Conservation (phyloP, 2,113 vertebrate genomes). For the Plotosus lineatus region DNA sequence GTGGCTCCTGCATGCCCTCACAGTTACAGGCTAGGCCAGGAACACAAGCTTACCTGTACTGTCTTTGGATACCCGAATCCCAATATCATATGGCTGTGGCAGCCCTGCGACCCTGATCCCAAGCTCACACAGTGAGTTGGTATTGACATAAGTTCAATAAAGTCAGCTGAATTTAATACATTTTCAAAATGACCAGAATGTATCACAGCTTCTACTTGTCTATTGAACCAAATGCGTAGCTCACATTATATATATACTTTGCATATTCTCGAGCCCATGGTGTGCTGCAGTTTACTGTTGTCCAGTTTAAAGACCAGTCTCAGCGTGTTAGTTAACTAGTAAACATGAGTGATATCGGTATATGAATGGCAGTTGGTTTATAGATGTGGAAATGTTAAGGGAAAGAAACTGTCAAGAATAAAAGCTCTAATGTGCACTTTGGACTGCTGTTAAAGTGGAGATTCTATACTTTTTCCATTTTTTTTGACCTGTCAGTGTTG, state of each 20-base stretch:
- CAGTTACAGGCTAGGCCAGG: constrained; percentile 63
- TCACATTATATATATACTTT: constrained; percentile 48
- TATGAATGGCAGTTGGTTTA: constrained; percentile 64
- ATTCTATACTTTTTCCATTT: too few species aligned
- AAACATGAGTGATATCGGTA: constrained; percentile 52
- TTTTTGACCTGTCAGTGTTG: too few species aligned
- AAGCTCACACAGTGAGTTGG: constrained; percentile 63
- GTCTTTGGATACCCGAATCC: constrained; percentile 73
- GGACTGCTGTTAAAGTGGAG: constrained; percentile 36
- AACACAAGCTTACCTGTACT: constrained; percentile 77
- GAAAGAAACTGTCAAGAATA: constrained; percentile 55
- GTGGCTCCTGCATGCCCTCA: constrained; percentile 59
- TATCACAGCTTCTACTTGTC: neutral
- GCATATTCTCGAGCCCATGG: constrained; percentile 49
- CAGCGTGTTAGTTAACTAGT: constrained; percentile 64
- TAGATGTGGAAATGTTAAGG: constrained; percentile 51
- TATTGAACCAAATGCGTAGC: constrained; percentile 34
- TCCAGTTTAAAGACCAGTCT: constrained; percentile 53
- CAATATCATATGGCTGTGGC: constrained; percentile 80
- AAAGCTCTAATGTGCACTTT: constrained; percentile 42
- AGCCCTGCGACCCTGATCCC: constrained; percentile 70
- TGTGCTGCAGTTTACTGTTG: constrained; percentile 39
- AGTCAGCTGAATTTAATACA: neutral
- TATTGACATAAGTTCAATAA: neutral
- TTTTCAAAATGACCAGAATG: neutral